These are phyloP conservation scores for Bergia puertoricense DNA, from an alignment of 92 coral and sea anemone species.

Conservation along the genomic window DNA sequence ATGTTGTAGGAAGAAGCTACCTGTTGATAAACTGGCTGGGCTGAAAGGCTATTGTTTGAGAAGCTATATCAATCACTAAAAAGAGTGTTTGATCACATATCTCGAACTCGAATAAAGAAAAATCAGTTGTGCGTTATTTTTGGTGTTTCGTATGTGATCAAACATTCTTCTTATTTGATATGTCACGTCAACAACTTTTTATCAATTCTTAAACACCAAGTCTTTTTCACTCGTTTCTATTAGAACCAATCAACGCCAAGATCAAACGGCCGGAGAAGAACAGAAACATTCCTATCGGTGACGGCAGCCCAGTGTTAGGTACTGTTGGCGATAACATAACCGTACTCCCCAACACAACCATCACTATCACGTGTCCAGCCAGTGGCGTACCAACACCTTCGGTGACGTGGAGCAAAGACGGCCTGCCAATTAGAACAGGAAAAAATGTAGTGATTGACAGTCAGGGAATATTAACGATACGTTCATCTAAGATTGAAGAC, in stretches of 20 bases:
- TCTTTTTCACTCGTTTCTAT: too few species aligned
- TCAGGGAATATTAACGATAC: constrained; percentile 25
- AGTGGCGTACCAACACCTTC: constrained; percentile 21
- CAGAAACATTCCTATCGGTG: constrained; percentile 22
- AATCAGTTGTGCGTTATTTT: too few species aligned
- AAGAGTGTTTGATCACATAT: too few species aligned
- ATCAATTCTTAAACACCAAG: neutral
- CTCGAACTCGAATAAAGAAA: too few species aligned
- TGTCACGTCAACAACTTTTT: too few species aligned
- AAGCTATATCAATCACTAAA: too few species aligned
- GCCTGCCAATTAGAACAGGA: constrained; percentile 11
- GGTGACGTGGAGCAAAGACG: constrained; percentile 20
- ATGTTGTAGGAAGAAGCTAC: too few species aligned
- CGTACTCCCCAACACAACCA: constrained; percentile 27
- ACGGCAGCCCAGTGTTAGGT: constrained; percentile 30
- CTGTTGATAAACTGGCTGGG: too few species aligned
- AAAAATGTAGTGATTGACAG: neutral
- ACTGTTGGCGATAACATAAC: constrained; percentile 36
- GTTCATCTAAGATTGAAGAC: constrained; percentile 18
- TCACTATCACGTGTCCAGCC: constrained; percentile 27
- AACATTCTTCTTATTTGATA: too few species aligned
- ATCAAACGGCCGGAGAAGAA: constrained; percentile 29
- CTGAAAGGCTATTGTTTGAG: too few species aligned
- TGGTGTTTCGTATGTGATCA: too few species aligned
- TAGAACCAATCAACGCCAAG: constrained; percentile 3